Evolutionary conservation across 1,140 invertebrate genomes (phyloP), one percentile per base, ranked within the genome.

Genomic region (Aphelenchoides avenae): DNA sequence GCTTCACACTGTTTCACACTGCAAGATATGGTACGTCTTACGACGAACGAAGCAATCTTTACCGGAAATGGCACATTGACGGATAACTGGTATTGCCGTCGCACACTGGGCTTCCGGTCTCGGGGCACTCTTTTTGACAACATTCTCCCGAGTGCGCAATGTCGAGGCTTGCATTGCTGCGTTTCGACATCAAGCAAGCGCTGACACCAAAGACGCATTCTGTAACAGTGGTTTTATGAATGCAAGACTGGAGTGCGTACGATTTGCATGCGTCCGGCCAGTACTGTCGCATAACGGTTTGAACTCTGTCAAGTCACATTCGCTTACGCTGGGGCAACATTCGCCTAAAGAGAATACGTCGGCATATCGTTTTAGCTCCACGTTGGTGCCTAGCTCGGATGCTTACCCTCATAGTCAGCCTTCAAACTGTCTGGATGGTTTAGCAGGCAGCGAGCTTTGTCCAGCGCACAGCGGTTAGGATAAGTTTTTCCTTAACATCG

Each of bases 401-500:
- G 11, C 22, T 30, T 24, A 68, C 65, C 66, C 26, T 46, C 36
- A 44, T 68, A 68, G 34, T 68, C 66, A 44, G 42, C 15, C 11
- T 27, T 22, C 24, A 64, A 30, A 15, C 36, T 36, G 18, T 50
- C 52, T 5, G 39, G 29, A 15, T 48, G 49, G 6, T 60, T 27
- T 9, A 60, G 30, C 22, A 59, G 29, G 50, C 66, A 68, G 33
- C 50, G 49, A 7, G 49, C 42, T 37, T 55, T 58, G n/a, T 47
- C 34, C 1, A 68, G 41, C 29, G 62, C 54, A 53, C 66, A 68
- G 52, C 63, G 51, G 39, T 59, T 68, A 1, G 52, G 30, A 36
- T 62, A n/a, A n/a, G n/a, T n/a, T n/a, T n/a, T n/a, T n/a, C n/a
- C n/a, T n/a, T n/a, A n/a, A n/a, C n/a, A n/a, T n/a, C n/a, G n/a